Evolutionary conservation across 2,888 invertebrate genomes (phyloP), one percentile per base, ranked within the genome.

Genomic region (Orthosia gothica): DNA sequence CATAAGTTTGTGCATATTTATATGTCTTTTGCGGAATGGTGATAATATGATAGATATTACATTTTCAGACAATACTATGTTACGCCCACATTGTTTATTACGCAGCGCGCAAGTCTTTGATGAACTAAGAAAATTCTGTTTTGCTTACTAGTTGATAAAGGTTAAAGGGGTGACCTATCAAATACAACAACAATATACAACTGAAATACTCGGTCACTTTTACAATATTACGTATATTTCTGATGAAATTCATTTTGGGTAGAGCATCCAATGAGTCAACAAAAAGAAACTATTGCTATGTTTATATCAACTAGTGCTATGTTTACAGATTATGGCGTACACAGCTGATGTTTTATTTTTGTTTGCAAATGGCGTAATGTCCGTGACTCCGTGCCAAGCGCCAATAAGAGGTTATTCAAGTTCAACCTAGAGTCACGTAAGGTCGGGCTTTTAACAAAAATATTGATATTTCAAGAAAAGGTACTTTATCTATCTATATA

Each of bases 271-370:
- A 70, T n/a, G 20, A 49, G 16, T 50, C n/a, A 45, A 49, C 15
- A 32, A 15, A 81, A 40, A 59, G 7, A 75, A 59, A 81, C 74
- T n/a, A 52, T 57, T 74, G 47, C 16, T 32, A 32, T 32, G 26
- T 26, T 26, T 26, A 26, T 26, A 32, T 32, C 0, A 32, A 32
- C 32, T 32, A 32, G 54, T 45, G 55, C 4, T 23, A 32, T 78
- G 47, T 70, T 79, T 76, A 58, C 50, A 54, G 26, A 50, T 62
- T 62, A 66, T 20, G 20, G 45, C 45, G 59, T 61, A 45, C 11
- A 65, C 64, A 78, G 64, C 47, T 64, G 83, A 76, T 54, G 66
- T 82, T 65, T 79, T 79, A 65, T 71, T 79, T 83, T 79, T 71
- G 79, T 71, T 83, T 71, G 49, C 26, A 71, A 71, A 79, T 66